A percentile compares a stretch with the other conserved stretches of the same genome.
phyloP scores from a whole-genome alignment of 2,797 vertebrate species.

The Coluber constrictor region DNA sequence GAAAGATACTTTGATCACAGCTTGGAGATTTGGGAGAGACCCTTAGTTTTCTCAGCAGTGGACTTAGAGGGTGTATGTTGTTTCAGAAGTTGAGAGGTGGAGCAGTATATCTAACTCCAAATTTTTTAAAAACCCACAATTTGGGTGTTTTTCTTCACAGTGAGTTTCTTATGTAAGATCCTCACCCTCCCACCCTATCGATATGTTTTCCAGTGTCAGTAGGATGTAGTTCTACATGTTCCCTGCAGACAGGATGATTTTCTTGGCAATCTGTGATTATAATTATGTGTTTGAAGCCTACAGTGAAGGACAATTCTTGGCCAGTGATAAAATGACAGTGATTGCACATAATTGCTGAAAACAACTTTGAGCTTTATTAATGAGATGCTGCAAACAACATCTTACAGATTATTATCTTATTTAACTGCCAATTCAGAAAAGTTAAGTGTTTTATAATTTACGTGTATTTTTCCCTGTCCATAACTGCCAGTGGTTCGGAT shows the following conservation, averaged over 20 bases:
- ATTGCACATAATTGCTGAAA: conserved; percentile 70
- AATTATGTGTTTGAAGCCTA: conserved; percentile 49
- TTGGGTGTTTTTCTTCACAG: not conserved
- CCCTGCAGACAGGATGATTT: conserved; percentile 46
- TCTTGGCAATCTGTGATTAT: conserved; percentile 56
- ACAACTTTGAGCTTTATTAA: conserved; percentile 72
- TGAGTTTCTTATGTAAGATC: conserved; percentile 5
- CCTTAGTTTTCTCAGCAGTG: not conserved
- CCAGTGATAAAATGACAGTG: conserved; percentile 64
- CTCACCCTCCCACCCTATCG: not conserved
- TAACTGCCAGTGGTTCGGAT: conserved; percentile 51
- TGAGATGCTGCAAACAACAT: conserved; percentile 65
- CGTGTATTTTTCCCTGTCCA: conserved; percentile 46
- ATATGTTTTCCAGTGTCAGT: conserved; percentile 30
- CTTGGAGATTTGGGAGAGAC: not conserved
- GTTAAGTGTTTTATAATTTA: conserved; percentile 58
- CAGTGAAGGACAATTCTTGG: conserved; percentile 58
- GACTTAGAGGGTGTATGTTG: not conserved
- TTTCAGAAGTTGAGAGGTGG: not conserved
- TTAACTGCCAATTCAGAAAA: conserved; percentile 58
- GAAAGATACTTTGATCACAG: not conserved
- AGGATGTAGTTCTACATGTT: conserved; percentile 22
- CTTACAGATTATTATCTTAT: conserved; percentile 60
- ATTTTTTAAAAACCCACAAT: not conserved
- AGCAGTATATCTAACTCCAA: not conserved